Conservation (phyloP, 1,140 invertebrate genomes). For the Euwallacea fornicatus region DNA sequence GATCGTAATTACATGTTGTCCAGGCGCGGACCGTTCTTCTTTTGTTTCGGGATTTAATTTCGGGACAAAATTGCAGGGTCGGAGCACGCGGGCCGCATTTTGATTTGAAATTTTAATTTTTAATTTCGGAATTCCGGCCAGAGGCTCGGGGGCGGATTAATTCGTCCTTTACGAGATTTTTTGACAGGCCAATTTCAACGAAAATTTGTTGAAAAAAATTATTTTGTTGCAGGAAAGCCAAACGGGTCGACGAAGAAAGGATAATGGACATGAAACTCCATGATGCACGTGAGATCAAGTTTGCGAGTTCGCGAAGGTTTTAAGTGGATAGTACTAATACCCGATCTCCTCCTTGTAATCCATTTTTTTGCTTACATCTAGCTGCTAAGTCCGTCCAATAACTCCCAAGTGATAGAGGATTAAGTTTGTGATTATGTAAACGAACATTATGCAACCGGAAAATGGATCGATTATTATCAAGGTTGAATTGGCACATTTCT, state of each 20-base stretch:
- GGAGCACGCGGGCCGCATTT: conserved; percentile 21
- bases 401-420: conserved; percentile 26
- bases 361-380: conserved; percentile 20
- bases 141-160: conserved; percentile 6
- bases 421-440: conserved; percentile 17
- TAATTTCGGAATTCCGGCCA: conserved; percentile 22
- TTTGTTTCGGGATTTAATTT: conserved; percentile 28
- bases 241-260: conserved; percentile 45
- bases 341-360: not conserved
- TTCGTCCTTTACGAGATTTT: not conserved
- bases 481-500: not conserved
- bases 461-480: conserved; percentile 4
- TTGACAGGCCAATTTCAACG: conserved; percentile 6
- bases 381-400: conserved; percentile 17
- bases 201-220: conserved; percentile 25
- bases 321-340: too few species aligned
- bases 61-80: conserved; percentile 20
- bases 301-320: too few species aligned
- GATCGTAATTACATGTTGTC: conserved; percentile 38
- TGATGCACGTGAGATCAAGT: too few species aligned
- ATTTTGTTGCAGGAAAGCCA: conserved; percentile 46
- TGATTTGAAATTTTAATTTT: conserved; percentile 34
- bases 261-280: conserved; percentile 14
- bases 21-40: conserved; percentile 22
- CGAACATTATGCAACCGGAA: conserved; percentile 17